These are phyloP conservation scores for Galerucella nymphaeae DNA, from an alignment of 2,888 invertebrate genomes.

Conservation along the genomic window DNA sequence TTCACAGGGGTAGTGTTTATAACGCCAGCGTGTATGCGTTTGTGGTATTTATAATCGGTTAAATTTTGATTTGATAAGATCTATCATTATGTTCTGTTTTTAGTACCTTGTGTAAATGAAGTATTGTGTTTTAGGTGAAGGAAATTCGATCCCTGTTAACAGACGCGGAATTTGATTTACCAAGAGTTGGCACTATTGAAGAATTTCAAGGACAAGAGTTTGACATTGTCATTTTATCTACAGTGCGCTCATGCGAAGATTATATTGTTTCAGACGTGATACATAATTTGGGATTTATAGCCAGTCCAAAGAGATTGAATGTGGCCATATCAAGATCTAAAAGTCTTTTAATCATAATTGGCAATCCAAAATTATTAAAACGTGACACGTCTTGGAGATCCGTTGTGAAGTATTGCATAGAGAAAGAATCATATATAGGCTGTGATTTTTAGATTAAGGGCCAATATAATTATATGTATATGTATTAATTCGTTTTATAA, in stretches of 20 bases:
- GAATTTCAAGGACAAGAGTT: constrained; percentile 89
- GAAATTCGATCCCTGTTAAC: constrained; percentile 71
- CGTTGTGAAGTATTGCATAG: constrained; percentile 72
- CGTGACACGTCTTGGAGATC: constrained; percentile 77
- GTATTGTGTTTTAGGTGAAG: constrained; percentile 66
- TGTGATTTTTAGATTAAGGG: constrained; percentile 69
- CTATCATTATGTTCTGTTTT: too few species aligned
- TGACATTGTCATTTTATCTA: constrained; percentile 78
- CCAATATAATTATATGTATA: background rate
- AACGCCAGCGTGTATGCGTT: too few species aligned
- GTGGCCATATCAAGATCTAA: constrained; percentile 90
- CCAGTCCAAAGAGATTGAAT: constrained; percentile 84
- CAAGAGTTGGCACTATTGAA: constrained; percentile 85
- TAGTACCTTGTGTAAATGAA: too few species aligned
- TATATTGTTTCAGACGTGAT: constrained; percentile 65
- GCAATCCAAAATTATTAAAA: constrained; percentile 80
- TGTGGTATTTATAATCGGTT: too few species aligned
- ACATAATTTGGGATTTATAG: constrained; percentile 78
- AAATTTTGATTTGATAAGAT: too few species aligned
- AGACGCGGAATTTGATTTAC: constrained; percentile 67
- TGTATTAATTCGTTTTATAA: too few species aligned
- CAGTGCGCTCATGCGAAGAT: constrained; percentile 69
- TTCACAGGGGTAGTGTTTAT: too few species aligned
- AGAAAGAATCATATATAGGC: constrained; percentile 76
- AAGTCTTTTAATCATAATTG: constrained; percentile 82